These are phyloP conservation scores for Diploptera punctata DNA, from an alignment of 2,888 invertebrate genomes.

Conservation along the genomic window DNA sequence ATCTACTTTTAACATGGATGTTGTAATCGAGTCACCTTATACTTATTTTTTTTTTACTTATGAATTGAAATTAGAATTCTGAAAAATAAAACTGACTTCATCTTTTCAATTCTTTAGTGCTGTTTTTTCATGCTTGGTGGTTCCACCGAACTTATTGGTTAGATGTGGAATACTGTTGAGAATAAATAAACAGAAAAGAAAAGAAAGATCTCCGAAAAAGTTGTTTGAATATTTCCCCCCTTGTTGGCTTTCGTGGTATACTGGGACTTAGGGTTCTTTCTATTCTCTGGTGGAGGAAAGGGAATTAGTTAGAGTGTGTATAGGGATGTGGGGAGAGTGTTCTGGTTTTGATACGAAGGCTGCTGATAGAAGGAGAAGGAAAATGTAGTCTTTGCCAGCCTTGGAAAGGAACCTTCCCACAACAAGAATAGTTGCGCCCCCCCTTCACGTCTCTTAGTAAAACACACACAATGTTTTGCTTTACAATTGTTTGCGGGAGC, in stretches of 20 bases:
- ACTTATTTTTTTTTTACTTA: no score
- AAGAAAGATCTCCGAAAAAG: slow-evolving; percentile 9
- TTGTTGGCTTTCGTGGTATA: not conserved
- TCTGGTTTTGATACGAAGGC: no score
- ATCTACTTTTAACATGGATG: no score
- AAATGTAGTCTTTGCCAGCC: not conserved
- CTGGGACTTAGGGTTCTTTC: not conserved
- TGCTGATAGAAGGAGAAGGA: no score
- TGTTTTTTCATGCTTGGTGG: not conserved
- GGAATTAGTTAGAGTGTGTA: not conserved
- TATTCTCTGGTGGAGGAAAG: slow-evolving; percentile 8
- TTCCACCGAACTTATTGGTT: not conserved
- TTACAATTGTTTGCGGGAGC: not conserved
- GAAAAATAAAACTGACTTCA: no score
- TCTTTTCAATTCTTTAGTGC: not conserved
- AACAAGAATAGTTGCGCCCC: not conserved
- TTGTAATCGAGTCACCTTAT: no score
- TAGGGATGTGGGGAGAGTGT: not conserved
- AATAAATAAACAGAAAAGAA: slow-evolving; percentile 19
- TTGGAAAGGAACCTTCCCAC: not conserved
- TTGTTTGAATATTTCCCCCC: slow-evolving; percentile 16
- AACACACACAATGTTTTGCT: not conserved
- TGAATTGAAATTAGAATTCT: no score
- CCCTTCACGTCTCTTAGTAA: not conserved
- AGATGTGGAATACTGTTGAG: not conserved